phyloP scores from a whole-genome alignment of 2,888 invertebrate species.

The Arrhopalites spinosus region DNA sequence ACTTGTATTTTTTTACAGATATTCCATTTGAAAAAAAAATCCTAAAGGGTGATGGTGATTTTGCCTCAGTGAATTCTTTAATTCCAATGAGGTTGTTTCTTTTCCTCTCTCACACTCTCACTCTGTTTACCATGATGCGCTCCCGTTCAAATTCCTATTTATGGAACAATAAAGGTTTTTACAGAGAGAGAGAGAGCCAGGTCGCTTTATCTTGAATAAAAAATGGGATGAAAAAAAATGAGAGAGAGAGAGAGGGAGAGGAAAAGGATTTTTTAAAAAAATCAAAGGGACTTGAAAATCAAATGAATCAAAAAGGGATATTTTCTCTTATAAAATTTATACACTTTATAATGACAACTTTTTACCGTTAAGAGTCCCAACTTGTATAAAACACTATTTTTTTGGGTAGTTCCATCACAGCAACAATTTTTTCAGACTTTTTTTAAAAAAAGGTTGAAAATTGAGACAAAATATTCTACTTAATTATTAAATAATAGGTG shows the following conservation, averaged over 20 bases:
- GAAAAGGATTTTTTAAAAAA: too few species aligned
- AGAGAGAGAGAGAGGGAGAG: too few species aligned
- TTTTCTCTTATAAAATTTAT: not conserved
- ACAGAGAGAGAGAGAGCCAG: too few species aligned
- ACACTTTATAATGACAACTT: not conserved
- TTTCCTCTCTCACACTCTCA: constrained; percentile 4
- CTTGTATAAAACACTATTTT: not conserved
- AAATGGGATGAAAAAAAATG: too few species aligned
- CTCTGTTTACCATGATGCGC: not conserved
- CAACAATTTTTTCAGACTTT: too few species aligned
- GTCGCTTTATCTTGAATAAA: too few species aligned
- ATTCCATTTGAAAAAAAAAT: not conserved
- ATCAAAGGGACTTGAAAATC: not conserved
- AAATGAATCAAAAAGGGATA: not conserved
- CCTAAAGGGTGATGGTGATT: not conserved
- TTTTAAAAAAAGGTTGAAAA: too few species aligned
- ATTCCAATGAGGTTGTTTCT: constrained; percentile 13
- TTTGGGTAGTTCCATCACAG: too few species aligned
- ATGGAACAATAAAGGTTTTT: too few species aligned
- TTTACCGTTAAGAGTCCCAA: not conserved
- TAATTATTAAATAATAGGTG: too few species aligned
- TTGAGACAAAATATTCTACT: too few species aligned
- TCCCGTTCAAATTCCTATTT: too few species aligned
- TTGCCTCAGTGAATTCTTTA: constrained; percentile 10
- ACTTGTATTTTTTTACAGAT: not conserved